A percentile compares a stretch with the other conserved stretches of the same genome.
Conservation (phyloP, 2,797 vertebrate species). For the Melanotaenia maccullochi region DNA sequence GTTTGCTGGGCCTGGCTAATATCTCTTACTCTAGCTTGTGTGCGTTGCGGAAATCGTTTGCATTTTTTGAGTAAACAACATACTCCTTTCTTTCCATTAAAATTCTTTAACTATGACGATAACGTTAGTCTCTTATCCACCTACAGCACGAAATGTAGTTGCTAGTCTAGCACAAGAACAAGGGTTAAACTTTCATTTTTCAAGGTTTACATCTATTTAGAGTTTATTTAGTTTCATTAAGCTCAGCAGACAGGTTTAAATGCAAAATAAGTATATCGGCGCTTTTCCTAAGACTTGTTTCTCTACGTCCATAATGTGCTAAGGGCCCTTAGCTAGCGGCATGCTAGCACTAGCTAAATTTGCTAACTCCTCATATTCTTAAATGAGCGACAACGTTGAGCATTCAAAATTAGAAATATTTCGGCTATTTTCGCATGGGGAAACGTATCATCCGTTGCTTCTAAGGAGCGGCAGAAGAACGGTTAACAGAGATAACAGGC, state of each 20-base stretch:
- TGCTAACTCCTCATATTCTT: not conserved
- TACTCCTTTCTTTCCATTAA: not conserved
- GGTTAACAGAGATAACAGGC: slow-evolving; percentile 22
- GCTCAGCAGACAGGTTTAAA: not conserved
- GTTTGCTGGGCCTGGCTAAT: slow-evolving; percentile 44
- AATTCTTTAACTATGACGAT: not conserved
- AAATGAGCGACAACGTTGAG: fast-evolving
- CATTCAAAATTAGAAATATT: fast-evolving
- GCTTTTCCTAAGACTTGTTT: slow-evolving; percentile 48
- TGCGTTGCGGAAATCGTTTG: not conserved
- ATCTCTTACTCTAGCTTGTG: not conserved
- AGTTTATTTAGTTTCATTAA: not conserved
- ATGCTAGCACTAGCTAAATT: slow-evolving; percentile 40
- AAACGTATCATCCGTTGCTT: fast-evolving
- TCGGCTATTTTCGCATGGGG: fast-evolving
- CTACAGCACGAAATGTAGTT: not conserved
- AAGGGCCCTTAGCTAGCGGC: slow-evolving; percentile 55
- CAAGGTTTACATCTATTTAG: not conserved
- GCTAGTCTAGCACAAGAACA: not conserved
- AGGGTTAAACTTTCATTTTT: not conserved
- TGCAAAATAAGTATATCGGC: not conserved
- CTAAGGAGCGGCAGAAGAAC: fast-evolving
- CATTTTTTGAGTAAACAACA: not conserved
- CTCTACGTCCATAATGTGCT: slow-evolving; percentile 21
- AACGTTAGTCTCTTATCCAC: not conserved